Base-by-base conservation (phyloP, 2,113 vertebrate species). In the Hemibagrus wyckioides region DNA sequence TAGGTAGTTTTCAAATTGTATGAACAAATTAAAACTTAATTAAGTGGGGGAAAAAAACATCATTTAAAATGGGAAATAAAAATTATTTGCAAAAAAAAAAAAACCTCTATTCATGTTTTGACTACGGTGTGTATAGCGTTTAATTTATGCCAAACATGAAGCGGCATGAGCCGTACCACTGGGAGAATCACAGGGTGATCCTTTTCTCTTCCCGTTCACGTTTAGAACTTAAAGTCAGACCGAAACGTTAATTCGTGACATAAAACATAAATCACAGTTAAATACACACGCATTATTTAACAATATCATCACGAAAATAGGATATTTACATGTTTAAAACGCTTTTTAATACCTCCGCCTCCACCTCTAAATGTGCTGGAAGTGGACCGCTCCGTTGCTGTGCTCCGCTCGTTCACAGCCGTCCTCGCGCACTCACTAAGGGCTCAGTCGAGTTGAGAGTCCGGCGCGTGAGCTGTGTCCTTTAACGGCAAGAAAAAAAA, bases 301-400 rank as follows among this genome's bases (percentile, higher is more conserved):
- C 15, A 48, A 48, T 48, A 48, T 48, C 1, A 5, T 48, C 9
- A 48, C 9, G 9, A 48, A 48, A 48, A 48, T 48, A 48, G 9
- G 5, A 48, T 5, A 48, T 48, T 5, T 48, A 48, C 44, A 2
- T 48, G 44, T 48, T 7, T 48, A 48, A 48, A 48, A 48, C 44
- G 5, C 44, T 48, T 48, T 48, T n/a, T n/a, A n/a, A 48, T 8
- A 48, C 44, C 9, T 48, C 44, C 9, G 9, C 30, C 8, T 17
- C 67, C 8, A 44, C 50, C 10, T 39, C 19, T 39, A 2, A 36
- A 0, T 44, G 48, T 0, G 0, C 0, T 1, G 14, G 1, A 90
- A 75, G 89, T 95, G 94, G 94, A 93, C 75, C 80, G 77, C 61
- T 91, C 95, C 93, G 92, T 94, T 93, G 93, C 95, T 93, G 93